Percentiles rank a stretch among this genome's conserved stretches.
These are phyloP conservation scores for Ametastegia equiseti DNA, from an alignment of 2,888 invertebrate genomes.

Conservation along the genomic window DNA sequence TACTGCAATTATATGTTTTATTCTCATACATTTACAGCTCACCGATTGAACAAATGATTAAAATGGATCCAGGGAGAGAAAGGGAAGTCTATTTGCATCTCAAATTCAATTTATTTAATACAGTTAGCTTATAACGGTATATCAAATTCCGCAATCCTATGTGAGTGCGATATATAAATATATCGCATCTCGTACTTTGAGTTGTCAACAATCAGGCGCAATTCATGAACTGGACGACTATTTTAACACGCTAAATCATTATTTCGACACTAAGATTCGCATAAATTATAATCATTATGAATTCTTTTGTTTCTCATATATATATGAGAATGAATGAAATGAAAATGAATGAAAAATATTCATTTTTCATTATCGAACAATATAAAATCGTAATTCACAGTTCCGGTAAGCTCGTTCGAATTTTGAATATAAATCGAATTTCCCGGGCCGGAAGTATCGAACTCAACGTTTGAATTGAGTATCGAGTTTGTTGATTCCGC, in stretches of 20 bases:
- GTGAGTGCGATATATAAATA: background rate
- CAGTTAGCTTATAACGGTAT: slow-evolving; percentile 26
- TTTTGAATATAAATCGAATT: background rate
- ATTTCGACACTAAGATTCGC: no score
- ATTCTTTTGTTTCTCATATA: no score
- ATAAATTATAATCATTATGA: no score
- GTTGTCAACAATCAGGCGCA: background rate
- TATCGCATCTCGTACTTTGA: background rate
- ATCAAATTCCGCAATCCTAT: background rate
- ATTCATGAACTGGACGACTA: background rate
- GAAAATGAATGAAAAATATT: no score
- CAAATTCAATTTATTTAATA: background rate
- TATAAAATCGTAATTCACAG: background rate
- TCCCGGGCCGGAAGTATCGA: slow-evolving; percentile 18
- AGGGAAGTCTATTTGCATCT: background rate
- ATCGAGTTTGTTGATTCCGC: background rate
- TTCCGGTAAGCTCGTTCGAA: no score
- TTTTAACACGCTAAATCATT: no score
- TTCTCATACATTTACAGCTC: background rate
- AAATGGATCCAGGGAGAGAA: background rate
- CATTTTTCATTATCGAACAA: background rate
- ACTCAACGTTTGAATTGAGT: background rate
- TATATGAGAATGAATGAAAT: no score
- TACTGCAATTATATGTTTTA: background rate
- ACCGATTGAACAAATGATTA: background rate